Evolutionary conservation across 2,888 invertebrate species (phyloP), one percentile per base, ranked within the genome.

Genomic region (Lordiphosa fenestrarum): DNA sequence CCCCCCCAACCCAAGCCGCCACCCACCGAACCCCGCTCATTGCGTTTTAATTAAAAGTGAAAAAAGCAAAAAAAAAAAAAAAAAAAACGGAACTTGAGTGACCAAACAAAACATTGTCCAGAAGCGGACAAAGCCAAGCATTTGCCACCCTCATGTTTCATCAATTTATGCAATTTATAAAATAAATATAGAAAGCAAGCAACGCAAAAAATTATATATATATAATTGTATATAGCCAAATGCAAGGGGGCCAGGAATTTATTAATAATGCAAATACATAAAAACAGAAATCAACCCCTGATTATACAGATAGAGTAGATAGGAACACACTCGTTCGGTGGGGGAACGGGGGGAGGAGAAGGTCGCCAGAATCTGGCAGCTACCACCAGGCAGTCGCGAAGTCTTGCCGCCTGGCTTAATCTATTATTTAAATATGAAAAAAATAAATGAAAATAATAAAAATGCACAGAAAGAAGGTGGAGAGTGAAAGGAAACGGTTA

Each of bases 131-230:
- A 60, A 51, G 57, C 62, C 54, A 50, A 23, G 23, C 6, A 21
- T 12, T 35, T 10, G 38, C 63, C 53, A 66, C 68, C 63, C 61
- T 68, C 70, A 63, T 64, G 65, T 70, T 72, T 70, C 70, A 73
- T 80, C 73, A 83, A 84, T 84, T 84, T 80, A 80, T 80, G 82
- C 85, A 80, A 80, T 80, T 84, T 84, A 84, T 80, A 84, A 80
- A 80, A 80, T 84, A 80, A 80, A 80, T 80, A 83, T 70, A 70
- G 78, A 84, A 69, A 77, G 60, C 53, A 50, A 52, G 49, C 66
- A 54, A 52, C 53, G 60, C 71, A 7, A 30, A 30, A 30, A 30
- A 7, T 30, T 25, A 25, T 25, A 6, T 25, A 25, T 25, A 30
- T 9, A 9, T 30, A 30, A 30, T 30, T 9, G 30, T 30, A 30